Conservation (phyloP, 1,140 invertebrate species). For the Anoplolepis gracilipes region DNA sequence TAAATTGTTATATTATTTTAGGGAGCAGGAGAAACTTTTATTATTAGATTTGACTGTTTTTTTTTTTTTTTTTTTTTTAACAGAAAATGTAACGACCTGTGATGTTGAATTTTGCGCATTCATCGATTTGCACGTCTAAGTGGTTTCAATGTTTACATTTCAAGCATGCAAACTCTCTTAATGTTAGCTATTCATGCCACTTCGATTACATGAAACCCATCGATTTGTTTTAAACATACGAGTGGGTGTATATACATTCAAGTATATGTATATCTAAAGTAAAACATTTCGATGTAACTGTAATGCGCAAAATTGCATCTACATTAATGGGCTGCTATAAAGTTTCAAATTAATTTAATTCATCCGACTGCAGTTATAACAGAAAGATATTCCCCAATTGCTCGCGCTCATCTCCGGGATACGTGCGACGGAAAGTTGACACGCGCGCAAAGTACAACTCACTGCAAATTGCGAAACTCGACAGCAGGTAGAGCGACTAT, state of each 20-base stretch:
- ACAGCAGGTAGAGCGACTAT: background rate
- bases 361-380: too few relatives aligned
- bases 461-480: conserved; percentile 11
- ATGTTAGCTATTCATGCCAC: background rate
- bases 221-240: background rate
- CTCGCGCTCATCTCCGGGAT: background rate
- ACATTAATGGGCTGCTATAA: background rate
- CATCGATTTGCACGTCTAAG: background rate
- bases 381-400: background rate
- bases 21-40: too few relatives aligned
- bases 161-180: background rate
- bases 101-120: background rate
- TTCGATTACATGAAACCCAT: background rate
- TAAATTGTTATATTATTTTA: background rate
- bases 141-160: background rate
- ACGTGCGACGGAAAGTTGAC: background rate
- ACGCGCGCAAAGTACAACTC: conserved; percentile 1
- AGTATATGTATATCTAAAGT: too few relatives aligned
- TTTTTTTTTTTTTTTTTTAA: background rate
- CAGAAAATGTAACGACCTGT: background rate
- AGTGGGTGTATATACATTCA: background rate
- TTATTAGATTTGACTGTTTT: too few relatives aligned
- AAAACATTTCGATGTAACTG: background rate
- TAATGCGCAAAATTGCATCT: background rate
- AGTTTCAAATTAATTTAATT: conserved; percentile 22